Evolutionary conservation across 2,888 invertebrate species (phyloP).

Genomic region (Pristionchus mayeri): DNA sequence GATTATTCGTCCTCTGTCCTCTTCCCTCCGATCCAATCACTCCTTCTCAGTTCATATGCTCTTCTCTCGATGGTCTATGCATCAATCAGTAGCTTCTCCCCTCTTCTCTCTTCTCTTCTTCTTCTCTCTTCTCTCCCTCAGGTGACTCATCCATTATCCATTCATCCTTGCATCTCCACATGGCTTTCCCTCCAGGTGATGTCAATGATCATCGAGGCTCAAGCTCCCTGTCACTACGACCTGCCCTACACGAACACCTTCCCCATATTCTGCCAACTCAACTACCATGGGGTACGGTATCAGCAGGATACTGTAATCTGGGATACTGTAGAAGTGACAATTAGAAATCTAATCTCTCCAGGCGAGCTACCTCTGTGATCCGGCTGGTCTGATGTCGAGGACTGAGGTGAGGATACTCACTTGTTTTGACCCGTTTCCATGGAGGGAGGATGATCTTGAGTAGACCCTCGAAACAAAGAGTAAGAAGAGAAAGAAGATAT

Average conservation of each 20-base stretch:
- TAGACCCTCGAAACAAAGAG: neutral
- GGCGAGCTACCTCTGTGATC: slow-evolving; percentile 41
- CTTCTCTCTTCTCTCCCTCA: neutral
- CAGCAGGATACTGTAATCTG: too few relatives aligned
- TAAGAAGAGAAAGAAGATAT: neutral
- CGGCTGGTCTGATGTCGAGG: slow-evolving; percentile 27
- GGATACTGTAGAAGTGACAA: neutral
- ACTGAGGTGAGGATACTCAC: slow-evolving; percentile 46
- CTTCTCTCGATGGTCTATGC: neutral
- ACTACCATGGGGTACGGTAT: slow-evolving; percentile 35
- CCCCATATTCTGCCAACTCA: slow-evolving; percentile 32
- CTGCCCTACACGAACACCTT: slow-evolving; percentile 23
- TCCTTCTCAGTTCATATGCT: slow-evolving; percentile 31
- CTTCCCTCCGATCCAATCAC: too few relatives aligned
- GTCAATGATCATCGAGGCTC: slow-evolving; percentile 4
- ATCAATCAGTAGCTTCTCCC: neutral
- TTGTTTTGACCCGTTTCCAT: too few relatives aligned
- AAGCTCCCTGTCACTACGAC: slow-evolving; percentile 24
- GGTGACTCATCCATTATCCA: neutral
- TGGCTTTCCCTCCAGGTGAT: neutral
- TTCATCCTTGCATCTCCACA: too few relatives aligned
- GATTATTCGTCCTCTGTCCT: too few relatives aligned
- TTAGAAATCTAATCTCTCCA: neutral
- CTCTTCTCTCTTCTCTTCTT: too few relatives aligned
- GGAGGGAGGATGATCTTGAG: too few relatives aligned